phyloP scores from a whole-genome alignment of 2,113 vertebrate species.

The Haemorhous mexicanus region DNA sequence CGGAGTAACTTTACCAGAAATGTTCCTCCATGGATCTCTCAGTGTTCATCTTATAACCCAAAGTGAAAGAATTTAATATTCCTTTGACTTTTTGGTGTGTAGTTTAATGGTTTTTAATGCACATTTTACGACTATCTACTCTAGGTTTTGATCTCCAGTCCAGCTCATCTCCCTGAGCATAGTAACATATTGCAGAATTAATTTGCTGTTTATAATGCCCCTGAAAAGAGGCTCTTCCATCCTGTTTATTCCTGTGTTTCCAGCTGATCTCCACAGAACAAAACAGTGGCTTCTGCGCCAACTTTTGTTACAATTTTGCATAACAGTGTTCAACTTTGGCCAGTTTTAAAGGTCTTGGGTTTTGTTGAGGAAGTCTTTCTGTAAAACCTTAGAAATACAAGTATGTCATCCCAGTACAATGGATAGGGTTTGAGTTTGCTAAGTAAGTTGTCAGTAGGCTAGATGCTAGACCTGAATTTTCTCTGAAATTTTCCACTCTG shows the following conservation, averaged over 20 bases:
- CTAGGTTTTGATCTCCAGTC: not conserved
- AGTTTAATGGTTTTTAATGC: not conserved
- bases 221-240: slow-evolving; percentile 10
- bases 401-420: not conserved
- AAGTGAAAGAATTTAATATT: not conserved
- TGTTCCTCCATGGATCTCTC: not conserved
- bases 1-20: not conserved
- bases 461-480: not conserved
- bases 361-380: not conserved
- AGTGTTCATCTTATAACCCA: not conserved
- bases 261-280: not conserved
- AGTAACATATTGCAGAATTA: not conserved
- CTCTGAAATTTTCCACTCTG: slow-evolving; percentile 6
- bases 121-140: not conserved
- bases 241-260: slow-evolving; percentile 23
- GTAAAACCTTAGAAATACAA: not conserved
- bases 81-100: not conserved
- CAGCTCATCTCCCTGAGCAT: not conserved
- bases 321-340: not conserved
- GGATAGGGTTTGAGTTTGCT: not conserved
- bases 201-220: slow-evolving; percentile 56
- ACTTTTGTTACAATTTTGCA: not conserved
- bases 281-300: not conserved
- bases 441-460: not conserved
- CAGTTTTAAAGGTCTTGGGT: not conserved